These are phyloP conservation scores for Carapus acus DNA, from an alignment of 2,797 vertebrate species.

Conservation along the genomic window DNA sequence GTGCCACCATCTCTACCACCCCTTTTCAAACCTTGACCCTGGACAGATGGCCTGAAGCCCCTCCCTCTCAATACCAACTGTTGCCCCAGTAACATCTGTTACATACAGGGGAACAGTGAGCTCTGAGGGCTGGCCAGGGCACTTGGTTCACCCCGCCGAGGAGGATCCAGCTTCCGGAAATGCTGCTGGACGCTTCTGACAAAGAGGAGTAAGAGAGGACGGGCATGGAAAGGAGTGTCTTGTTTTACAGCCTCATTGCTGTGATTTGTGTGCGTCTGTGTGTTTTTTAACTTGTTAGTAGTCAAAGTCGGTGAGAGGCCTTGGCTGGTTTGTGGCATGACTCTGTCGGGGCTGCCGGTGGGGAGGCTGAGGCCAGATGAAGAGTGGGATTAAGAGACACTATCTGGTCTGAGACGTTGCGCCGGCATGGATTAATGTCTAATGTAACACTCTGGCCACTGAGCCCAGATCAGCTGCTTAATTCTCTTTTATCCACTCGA, in stretches of 20 bases:
- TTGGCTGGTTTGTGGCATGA: background rate
- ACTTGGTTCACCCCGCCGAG: conserved; percentile 32
- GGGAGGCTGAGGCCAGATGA: conserved; percentile 24
- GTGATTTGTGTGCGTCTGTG: background rate
- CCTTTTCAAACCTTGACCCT: conserved; percentile 79
- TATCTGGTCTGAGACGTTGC: conserved; percentile 63
- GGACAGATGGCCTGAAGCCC: conserved; percentile 79
- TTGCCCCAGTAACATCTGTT: conserved; percentile 83
- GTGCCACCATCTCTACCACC: conserved; percentile 63
- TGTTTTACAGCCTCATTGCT: background rate
- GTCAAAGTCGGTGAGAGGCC: conserved; percentile 1
- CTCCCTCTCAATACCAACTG: conserved; percentile 78
- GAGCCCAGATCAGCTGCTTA: conserved; percentile 71
- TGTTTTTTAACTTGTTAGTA: conserved; percentile 1
- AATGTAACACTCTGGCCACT: conserved; percentile 74
- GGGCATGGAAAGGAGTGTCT: background rate
- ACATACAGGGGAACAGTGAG: conserved; percentile 59
- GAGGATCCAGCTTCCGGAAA: conserved; percentile 28
- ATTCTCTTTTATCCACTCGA: conserved; percentile 67
- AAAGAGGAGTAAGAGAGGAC: conserved; percentile 10
- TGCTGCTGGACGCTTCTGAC: conserved; percentile 14
- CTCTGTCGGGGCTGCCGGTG: conserved; percentile 2
- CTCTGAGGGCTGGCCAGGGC: conserved; percentile 45
- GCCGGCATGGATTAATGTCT: conserved; percentile 77
- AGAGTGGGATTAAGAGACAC: conserved; percentile 65